phyloP scores from a whole-genome alignment of 2,113 vertebrate genomes.

The Triplophysa rosa region DNA sequence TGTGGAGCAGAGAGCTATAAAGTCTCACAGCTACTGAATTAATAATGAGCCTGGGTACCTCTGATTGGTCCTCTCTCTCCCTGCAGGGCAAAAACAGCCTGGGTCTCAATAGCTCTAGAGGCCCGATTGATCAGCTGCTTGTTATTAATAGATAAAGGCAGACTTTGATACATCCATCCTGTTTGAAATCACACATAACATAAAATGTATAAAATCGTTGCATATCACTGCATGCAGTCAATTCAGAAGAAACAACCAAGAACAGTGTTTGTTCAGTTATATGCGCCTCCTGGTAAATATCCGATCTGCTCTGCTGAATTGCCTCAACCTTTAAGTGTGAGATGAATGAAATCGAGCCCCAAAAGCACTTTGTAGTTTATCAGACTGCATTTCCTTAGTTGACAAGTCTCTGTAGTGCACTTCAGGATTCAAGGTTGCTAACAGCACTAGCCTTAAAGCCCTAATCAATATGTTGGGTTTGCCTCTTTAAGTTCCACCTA shows the following conservation, averaged over 20 bases:
- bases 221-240: neutral
- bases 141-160: constrained; percentile 68
- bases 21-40: constrained; percentile 47
- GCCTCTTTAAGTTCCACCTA: constrained; percentile 52
- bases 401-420: constrained; percentile 50
- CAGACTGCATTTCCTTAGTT: constrained; percentile 52
- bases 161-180: constrained; percentile 61
- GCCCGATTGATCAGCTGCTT: constrained; percentile 68
- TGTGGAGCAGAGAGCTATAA: constrained; percentile 27
- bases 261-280: neutral
- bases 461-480: constrained; percentile 67
- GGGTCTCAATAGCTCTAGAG: constrained; percentile 56
- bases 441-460: constrained; percentile 59
- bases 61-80: constrained; percentile 53
- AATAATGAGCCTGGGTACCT: constrained; percentile 51
- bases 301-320: neutral
- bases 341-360: constrained; percentile 32
- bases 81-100: constrained; percentile 58
- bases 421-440: constrained; percentile 61
- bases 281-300: constrained; percentile 7
- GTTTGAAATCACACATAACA: constrained; percentile 32
- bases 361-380: constrained; percentile 29
- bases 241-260: neutral
- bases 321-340: neutral
- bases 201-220: neutral